phyloP scores from a whole-genome alignment of 2,113 vertebrate genomes.

The Gallinago undulata region DNA sequence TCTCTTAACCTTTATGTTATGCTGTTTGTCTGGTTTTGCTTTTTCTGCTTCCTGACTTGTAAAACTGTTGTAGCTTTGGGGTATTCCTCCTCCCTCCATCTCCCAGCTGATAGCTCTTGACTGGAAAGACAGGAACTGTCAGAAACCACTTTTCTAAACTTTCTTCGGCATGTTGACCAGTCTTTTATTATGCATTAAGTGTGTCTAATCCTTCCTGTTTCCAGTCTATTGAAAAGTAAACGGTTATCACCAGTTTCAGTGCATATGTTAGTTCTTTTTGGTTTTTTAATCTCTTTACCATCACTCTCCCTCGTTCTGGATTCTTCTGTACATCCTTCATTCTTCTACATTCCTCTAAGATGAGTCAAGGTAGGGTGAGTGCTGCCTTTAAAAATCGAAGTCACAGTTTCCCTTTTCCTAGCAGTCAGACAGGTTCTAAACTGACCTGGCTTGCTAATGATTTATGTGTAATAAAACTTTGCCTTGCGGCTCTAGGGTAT shows the following conservation, averaged over 20 bases:
- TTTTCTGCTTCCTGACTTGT: background rate
- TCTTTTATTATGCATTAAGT: background rate
- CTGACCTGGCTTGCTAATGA: background rate
- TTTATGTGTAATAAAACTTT: background rate
- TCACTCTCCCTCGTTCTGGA: background rate
- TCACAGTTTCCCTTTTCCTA: background rate
- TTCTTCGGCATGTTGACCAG: background rate
- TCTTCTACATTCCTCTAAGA: background rate
- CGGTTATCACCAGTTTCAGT: background rate
- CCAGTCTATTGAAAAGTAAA: background rate
- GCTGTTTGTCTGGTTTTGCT: background rate
- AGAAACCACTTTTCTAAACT: background rate
- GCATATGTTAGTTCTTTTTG: background rate
- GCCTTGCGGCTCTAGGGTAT: background rate
- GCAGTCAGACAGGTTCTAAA: background rate
- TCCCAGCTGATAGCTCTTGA: background rate
- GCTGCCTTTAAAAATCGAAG: background rate
- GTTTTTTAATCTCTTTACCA: background rate
- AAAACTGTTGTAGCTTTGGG: background rate
- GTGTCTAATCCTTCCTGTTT: background rate
- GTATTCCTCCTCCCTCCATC: background rate
- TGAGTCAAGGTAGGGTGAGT: background rate
- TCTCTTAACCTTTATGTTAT: background rate
- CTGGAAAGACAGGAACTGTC: background rate
- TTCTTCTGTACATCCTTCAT: fast-evolving